Evolutionary conservation across 1,140 invertebrate species (phyloP).

Genomic region (Geopemphigus sp.): DNA sequence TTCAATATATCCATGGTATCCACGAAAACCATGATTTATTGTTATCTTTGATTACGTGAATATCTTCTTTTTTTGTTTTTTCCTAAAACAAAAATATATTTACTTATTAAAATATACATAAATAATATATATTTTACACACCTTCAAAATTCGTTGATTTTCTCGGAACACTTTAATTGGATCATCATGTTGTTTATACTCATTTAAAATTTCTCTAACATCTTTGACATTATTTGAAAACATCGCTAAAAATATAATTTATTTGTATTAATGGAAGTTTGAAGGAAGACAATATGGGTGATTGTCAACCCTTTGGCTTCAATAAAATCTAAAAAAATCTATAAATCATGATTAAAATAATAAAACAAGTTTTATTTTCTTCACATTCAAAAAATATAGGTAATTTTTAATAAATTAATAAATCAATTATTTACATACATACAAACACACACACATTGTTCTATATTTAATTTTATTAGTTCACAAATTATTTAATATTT

Average conservation of each 20-base stretch:
- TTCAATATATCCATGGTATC: slow-evolving; percentile 30
- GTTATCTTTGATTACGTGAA: background rate
- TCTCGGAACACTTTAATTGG: slow-evolving; percentile 87
- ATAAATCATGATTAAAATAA: no score
- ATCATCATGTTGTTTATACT: slow-evolving; percentile 93
- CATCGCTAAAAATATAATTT: slow-evolving; percentile 61
- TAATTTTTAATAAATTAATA: no score
- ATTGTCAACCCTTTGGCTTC: no score
- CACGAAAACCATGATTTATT: slow-evolving; percentile 35
- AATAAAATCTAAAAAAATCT: no score
- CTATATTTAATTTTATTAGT: no score
- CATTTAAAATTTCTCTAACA: slow-evolving; percentile 86
- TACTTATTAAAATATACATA: background rate
- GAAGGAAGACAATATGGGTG: no score
- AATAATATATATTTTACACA: slow-evolving; percentile 48
- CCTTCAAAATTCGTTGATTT: slow-evolving; percentile 75
- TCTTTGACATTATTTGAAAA: slow-evolving; percentile 84
- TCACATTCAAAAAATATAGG: no score
- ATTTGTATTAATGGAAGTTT: background rate
- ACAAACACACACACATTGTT: no score
- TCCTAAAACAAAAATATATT: background rate
- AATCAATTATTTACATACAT: no score
- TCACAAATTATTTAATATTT: no score
- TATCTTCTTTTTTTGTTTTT: background rate
- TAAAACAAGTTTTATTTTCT: no score